phyloP scores from a whole-genome alignment of 1,140 invertebrate species.

The Charaxes varanes region DNA sequence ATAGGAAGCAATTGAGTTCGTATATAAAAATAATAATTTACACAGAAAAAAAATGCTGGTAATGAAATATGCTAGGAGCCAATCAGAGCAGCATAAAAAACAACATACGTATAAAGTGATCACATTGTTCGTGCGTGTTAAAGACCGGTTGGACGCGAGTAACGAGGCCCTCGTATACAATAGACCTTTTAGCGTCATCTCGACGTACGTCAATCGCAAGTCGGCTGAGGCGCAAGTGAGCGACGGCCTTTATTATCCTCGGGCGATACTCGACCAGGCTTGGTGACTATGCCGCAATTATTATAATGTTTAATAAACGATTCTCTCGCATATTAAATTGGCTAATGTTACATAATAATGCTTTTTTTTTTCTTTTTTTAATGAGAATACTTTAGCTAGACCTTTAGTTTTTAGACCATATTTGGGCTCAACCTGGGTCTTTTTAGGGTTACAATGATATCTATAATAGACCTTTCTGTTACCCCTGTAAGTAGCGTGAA shows the following conservation, averaged over 20 bases:
- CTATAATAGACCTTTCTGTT: too few relatives aligned
- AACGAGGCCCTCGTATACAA: constrained; percentile 71
- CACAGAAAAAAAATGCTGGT: constrained; percentile 3
- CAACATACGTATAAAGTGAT: constrained; percentile 52
- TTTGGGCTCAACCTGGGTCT: too few relatives aligned
- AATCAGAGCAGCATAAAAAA: constrained; percentile 3
- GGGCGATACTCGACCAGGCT: constrained; percentile 20
- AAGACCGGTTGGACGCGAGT: constrained; percentile 62
- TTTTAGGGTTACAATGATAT: too few relatives aligned
- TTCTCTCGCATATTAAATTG: constrained; percentile 1
- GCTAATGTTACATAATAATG: not conserved
- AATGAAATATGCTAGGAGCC: not conserved
- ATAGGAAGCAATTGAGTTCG: too few relatives aligned
- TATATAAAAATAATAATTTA: too few relatives aligned
- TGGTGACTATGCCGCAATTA: constrained; percentile 26
- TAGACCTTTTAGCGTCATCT: constrained; percentile 71
- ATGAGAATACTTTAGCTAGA: too few relatives aligned
- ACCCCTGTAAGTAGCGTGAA: too few relatives aligned
- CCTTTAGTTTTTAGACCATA: too few relatives aligned
- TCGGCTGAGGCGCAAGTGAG: constrained; percentile 35
- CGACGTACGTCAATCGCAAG: constrained; percentile 61
- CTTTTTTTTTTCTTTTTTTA: not conserved
- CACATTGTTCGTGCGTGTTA: constrained; percentile 66
- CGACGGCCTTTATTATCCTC: constrained; percentile 42
- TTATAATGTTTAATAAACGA: constrained; percentile 29